These are phyloP conservation scores for Cosmia trapezina DNA, from an alignment of 2,888 invertebrate genomes.

Conservation along the genomic window DNA sequence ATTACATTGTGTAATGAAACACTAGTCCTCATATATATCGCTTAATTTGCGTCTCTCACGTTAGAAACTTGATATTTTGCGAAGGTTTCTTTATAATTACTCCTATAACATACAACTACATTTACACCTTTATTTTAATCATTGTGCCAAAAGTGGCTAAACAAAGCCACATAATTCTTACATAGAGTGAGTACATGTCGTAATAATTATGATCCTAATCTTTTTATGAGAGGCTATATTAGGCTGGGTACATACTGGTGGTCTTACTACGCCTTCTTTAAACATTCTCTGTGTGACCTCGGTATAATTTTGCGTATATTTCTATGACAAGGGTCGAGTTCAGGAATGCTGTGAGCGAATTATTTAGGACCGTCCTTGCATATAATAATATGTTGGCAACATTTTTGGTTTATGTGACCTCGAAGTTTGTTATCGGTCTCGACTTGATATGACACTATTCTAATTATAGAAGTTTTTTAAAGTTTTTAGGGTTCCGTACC, in stretches of 20 bases:
- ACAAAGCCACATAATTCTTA: conserved; percentile 26
- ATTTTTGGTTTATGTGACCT: conserved; percentile 64
- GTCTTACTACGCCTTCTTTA: conserved; percentile 58
- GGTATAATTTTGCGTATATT: conserved; percentile 66
- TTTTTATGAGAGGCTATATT: conserved; percentile 43
- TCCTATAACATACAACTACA: conserved; percentile 28
- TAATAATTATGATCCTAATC: conserved; percentile 57
- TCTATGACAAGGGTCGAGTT: conserved; percentile 72
- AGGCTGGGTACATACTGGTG: conserved; percentile 18
- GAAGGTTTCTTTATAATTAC: conserved; percentile 36
- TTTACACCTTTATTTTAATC: conserved; percentile 31
- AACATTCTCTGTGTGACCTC: conserved; percentile 62
- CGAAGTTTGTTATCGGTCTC: conserved; percentile 62
- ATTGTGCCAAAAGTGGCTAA: conserved; percentile 15
- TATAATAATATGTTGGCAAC: conserved; percentile 71
- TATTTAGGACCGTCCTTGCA: conserved; percentile 65
- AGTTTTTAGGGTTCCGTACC: too few relatives aligned
- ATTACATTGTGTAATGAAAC: background rate
- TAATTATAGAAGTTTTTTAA: background rate
- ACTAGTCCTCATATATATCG: background rate
- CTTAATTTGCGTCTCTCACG: conserved; percentile 5
- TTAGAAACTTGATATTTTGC: conserved; percentile 44
- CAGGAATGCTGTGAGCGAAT: conserved; percentile 62
- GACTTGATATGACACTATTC: background rate
- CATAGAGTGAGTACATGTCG: conserved; percentile 17